These are phyloP conservation scores for Spinibarbus caldwelli DNA, from an alignment of 2,797 vertebrate species.

Conservation along the genomic window DNA sequence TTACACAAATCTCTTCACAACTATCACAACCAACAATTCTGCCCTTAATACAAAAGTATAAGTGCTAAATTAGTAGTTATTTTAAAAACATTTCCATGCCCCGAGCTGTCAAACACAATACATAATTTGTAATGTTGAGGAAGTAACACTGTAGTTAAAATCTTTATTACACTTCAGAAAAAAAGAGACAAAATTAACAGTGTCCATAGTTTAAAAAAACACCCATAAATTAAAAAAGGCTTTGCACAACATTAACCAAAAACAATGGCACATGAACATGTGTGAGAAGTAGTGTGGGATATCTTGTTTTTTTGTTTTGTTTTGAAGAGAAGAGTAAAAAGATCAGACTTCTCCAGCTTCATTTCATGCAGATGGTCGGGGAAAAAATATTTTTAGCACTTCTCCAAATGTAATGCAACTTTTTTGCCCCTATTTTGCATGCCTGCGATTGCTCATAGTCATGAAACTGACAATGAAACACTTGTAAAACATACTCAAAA, in stretches of 20 bases:
- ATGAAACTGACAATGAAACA: background rate
- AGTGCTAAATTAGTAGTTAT: background rate
- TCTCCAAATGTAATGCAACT: background rate
- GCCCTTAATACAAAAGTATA: background rate
- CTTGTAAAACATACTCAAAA: background rate
- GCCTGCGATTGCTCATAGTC: background rate
- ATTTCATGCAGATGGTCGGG: constrained; percentile 23
- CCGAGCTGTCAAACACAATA: background rate
- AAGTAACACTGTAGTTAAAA: background rate
- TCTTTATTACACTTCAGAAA: background rate
- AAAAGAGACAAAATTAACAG: background rate
- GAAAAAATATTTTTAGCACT: background rate
- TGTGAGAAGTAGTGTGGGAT: background rate
- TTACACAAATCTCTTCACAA: too few relatives aligned
- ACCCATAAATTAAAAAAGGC: background rate
- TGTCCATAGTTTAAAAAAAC: background rate
- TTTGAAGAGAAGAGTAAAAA: constrained; percentile 12
- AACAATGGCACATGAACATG: background rate
- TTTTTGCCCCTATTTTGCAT: constrained; percentile 15
- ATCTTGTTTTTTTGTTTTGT: too few relatives aligned
- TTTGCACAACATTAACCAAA: background rate
- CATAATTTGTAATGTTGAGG: background rate
- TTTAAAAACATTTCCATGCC: background rate
- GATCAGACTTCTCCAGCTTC: constrained; percentile 22
- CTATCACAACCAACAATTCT: too few relatives aligned